Evolutionary conservation across 1,140 invertebrate genomes (phyloP), one percentile per base, ranked within the genome.

Genomic region (Lepidurus packardi): DNA sequence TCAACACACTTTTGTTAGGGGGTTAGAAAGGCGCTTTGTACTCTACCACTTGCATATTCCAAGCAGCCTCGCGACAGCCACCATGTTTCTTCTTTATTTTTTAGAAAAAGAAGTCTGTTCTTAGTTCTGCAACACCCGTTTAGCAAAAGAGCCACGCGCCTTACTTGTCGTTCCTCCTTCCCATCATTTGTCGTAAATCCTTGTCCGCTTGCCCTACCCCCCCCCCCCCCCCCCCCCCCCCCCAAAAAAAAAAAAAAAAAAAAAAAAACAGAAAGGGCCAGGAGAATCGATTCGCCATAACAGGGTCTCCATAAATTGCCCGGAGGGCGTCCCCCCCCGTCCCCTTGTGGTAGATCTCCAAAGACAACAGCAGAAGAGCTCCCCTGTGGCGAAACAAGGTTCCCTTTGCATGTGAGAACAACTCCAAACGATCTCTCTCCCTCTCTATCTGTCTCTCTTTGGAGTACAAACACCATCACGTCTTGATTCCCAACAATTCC

Each of bases 181-280:
- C 53, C 53, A 65, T 65, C n/a, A 65, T 65, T 65, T 65, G 53
- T 65, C 53, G 53, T 65, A 65, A 65, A 65, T 65, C 53, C 53
- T 34, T 65, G 9, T 16, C 53, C 53, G 53, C 8, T 65, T 65
- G 8, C 53, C 53, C 53, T 34, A 3, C 34, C 34, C 34, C 34
- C 34, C 2, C n/a, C n/a, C n/a, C n/a, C n/a, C n/a, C n/a, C n/a
- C n/a, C n/a, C n/a, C n/a, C n/a, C n/a, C n/a, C n/a, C n/a, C n/a
- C n/a, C n/a, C n/a, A n/a, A n/a, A n/a, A n/a, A n/a, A n/a, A n/a
- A n/a, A n/a, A n/a, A n/a, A n/a, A n/a, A n/a, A n/a, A 34, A 2
- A 34, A 34, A 34, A 34, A 34, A 34, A 34, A 2, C 34, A 21
- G 53, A 65, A 65, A 65, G 53, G 53, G 53, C 53, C 34, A 65